Conservation (phyloP, 2,888 invertebrate species). For the Agapostemon virescens region DNA sequence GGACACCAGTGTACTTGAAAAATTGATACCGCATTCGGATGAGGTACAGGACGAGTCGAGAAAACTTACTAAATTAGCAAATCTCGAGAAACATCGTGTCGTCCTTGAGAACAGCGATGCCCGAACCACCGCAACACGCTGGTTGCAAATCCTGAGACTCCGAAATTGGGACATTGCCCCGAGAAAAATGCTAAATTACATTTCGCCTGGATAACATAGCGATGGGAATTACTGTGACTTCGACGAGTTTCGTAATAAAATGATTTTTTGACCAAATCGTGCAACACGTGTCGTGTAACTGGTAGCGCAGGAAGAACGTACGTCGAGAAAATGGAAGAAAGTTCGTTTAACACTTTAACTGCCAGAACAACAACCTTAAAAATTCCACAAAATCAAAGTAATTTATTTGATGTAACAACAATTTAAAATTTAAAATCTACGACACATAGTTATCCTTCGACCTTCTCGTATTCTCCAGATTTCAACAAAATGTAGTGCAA, state of each 20-base stretch:
- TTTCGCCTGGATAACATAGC: not conserved
- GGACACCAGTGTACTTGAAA: conserved; percentile 43
- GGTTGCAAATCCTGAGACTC: not conserved
- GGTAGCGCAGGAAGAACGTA: not conserved
- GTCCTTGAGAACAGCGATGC: not conserved
- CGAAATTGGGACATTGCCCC: not conserved
- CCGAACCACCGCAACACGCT: not conserved
- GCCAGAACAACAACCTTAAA: no score
- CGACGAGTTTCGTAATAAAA: not conserved
- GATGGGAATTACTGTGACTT: not conserved
- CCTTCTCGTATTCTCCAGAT: no score
- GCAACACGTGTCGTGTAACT: not conserved
- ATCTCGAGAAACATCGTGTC: not conserved
- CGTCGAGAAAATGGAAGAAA: no score
- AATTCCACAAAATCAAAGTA: no score
- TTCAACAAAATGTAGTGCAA: no score
- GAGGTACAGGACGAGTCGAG: conserved; percentile 32
- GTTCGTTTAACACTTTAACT: no score
- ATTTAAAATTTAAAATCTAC: no score
- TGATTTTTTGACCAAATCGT: not conserved
- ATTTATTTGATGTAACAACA: no score
- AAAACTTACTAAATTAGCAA: not conserved
- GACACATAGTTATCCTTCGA: no score
- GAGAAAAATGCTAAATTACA: not conserved
- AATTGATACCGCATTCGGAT: conserved; percentile 35